phyloP scores from a whole-genome alignment of 2,888 invertebrate species.

The Dichetophora obliterata region DNA sequence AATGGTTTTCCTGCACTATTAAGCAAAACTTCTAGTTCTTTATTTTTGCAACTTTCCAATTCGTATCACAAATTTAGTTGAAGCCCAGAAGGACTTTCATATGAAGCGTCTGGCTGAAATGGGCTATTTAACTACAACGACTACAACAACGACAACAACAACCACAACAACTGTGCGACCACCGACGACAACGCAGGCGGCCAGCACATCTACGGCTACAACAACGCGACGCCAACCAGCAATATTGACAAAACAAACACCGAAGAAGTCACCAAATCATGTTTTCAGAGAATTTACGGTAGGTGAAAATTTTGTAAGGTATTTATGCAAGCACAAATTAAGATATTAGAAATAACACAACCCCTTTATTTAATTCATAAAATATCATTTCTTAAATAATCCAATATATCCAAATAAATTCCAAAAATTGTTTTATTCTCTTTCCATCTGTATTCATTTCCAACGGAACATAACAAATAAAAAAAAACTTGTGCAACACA shows the following conservation, averaged over 20 bases:
- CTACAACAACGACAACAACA: slow-evolving; percentile 71
- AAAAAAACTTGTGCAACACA: neutral
- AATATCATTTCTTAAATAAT: neutral
- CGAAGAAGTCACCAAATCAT: slow-evolving; percentile 60
- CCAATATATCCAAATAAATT: neutral
- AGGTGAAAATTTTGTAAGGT: neutral
- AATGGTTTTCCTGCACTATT: neutral
- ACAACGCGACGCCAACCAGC: slow-evolving; percentile 64
- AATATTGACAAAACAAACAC: slow-evolving; percentile 65
- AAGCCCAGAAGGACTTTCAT: slow-evolving; percentile 91
- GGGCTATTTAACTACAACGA: slow-evolving; percentile 71
- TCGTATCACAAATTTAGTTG: slow-evolving; percentile 73
- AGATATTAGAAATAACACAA: neutral
- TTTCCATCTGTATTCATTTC: neutral
- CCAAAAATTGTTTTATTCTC: neutral
- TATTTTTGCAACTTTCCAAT: neutral
- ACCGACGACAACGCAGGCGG: slow-evolving; percentile 56
- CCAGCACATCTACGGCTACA: slow-evolving; percentile 52
- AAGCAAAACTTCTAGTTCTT: neutral
- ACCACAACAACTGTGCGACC: slow-evolving; percentile 70
- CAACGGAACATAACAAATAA: neutral
- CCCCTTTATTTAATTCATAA: neutral
- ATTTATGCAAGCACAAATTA: no score
- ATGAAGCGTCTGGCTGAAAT: slow-evolving; percentile 73
- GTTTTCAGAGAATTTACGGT: slow-evolving; percentile 52